Evolutionary conservation across 2,113 vertebrate genomes (phyloP).

Genomic region (Sigmodon hispidus): DNA sequence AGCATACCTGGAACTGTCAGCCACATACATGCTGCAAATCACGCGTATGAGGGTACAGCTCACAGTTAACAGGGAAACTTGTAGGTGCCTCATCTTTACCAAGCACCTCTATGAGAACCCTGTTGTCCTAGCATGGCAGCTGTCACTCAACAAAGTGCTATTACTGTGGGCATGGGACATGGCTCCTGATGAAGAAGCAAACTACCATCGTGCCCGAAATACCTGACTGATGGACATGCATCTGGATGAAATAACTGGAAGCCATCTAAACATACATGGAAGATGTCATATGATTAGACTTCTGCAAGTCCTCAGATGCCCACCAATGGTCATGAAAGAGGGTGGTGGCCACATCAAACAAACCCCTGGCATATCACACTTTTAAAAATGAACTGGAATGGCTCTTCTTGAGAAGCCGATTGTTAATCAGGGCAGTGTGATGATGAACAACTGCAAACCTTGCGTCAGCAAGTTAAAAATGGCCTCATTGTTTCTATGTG

Average conservation of each 20-base stretch:
- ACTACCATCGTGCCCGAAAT: accelerated
- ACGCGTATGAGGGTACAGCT: accelerated
- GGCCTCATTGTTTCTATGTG: slow-evolving; percentile 81
- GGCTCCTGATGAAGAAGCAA: accelerated
- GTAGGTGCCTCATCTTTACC: neutral
- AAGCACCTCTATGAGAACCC: accelerated
- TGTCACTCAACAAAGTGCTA: accelerated
- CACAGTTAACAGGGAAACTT: accelerated
- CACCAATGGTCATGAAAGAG: neutral
- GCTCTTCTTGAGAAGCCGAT: neutral
- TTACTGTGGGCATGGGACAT: accelerated
- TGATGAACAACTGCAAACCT: slow-evolving; percentile 73
- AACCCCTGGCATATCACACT: slow-evolving; percentile 26
- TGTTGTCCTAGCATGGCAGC: neutral
- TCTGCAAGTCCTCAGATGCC: neutral
- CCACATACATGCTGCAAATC: accelerated
- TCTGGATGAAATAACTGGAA: too few relatives aligned
- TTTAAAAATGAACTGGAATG: neutral
- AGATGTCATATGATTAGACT: accelerated
- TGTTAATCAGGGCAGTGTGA: slow-evolving; percentile 75
- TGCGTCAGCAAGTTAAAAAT: slow-evolving; percentile 86
- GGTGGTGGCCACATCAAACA: neutral
- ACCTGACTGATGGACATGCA: accelerated
- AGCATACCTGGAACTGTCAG: accelerated
- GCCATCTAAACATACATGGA: neutral